These are phyloP conservation scores for Salmo trutta DNA, from an alignment of 2,797 vertebrate species.

Conservation along the genomic window DNA sequence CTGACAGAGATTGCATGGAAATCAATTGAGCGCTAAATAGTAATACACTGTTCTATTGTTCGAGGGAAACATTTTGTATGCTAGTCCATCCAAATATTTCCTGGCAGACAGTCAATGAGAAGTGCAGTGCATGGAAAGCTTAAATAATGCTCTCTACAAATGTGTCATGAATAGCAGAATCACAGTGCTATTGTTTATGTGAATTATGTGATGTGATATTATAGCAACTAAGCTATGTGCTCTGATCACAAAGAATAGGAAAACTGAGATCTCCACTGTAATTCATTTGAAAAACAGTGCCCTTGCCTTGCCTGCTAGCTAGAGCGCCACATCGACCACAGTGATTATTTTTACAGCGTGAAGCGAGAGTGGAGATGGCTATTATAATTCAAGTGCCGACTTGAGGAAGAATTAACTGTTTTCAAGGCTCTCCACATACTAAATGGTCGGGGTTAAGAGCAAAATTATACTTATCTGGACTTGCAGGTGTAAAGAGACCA, in stretches of 20 bases:
- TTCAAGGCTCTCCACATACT: slow-evolving; percentile 32
- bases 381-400: slow-evolving; percentile 61
- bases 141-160: slow-evolving; percentile 49
- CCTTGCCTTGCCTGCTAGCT: slow-evolving; percentile 48
- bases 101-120: slow-evolving; percentile 60
- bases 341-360: slow-evolving; percentile 37
- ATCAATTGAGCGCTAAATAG: slow-evolving; percentile 67
- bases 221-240: slow-evolving; percentile 34
- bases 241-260: slow-evolving; percentile 38
- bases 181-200: slow-evolving; percentile 36
- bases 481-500: slow-evolving; percentile 35
- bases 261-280: slow-evolving; percentile 50
- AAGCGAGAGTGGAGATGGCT: slow-evolving; percentile 53
- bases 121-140: slow-evolving; percentile 47
- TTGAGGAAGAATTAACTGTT: slow-evolving; percentile 29
- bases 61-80: slow-evolving; percentile 58
- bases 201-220: slow-evolving; percentile 25
- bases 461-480: slow-evolving; percentile 16
- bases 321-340: slow-evolving; percentile 39
- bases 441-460: slow-evolving; percentile 1
- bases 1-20: slow-evolving; percentile 64
- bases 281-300: slow-evolving; percentile 68
- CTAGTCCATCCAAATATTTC: slow-evolving; percentile 62
- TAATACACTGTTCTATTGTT: slow-evolving; percentile 76
- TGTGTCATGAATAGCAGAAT: slow-evolving; percentile 35